Conservation (phyloP, 2,797 vertebrate genomes). For the Characodon lateralis region DNA sequence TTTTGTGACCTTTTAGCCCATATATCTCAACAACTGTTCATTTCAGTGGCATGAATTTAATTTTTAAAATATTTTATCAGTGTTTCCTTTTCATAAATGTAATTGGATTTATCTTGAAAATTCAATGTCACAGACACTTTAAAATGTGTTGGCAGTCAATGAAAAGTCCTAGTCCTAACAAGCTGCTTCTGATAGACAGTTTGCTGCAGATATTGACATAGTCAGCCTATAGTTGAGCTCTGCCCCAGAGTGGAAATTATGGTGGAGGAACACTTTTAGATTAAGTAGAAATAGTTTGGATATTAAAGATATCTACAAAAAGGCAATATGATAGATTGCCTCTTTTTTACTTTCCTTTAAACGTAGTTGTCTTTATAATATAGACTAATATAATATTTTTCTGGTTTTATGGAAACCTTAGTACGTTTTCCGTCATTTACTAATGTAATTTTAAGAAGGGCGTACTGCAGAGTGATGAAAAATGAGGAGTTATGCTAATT, state of each 20-base stretch:
- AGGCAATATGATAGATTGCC: constrained; percentile 1
- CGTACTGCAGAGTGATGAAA: not conserved
- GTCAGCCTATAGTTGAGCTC: constrained; percentile 41
- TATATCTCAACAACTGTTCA: too few relatives aligned
- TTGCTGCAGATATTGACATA: constrained; percentile 57
- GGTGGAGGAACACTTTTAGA: constrained; percentile 19
- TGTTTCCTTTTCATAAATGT: too few relatives aligned
- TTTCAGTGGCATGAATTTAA: too few relatives aligned
- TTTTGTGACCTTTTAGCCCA: too few relatives aligned
- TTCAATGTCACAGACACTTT: not conserved
- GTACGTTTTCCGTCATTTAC: not conserved
- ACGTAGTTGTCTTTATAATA: not conserved
- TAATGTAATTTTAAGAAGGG: not conserved
- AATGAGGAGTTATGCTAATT: not conserved
- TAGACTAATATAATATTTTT: not conserved
- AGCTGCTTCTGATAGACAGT: constrained; percentile 63
- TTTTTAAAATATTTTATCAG: too few relatives aligned
- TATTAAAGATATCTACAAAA: constrained; percentile 10
- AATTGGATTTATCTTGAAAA: too few relatives aligned
- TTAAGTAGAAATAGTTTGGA: constrained; percentile 9
- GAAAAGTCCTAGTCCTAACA: constrained; percentile 51
- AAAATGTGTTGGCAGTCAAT: constrained; percentile 5
- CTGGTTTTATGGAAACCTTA: not conserved
- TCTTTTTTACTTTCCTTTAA: not conserved
- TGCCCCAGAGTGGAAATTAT: constrained; percentile 28